Conservation (phyloP, 2,888 invertebrate genomes). For the Byasa hedistus region DNA sequence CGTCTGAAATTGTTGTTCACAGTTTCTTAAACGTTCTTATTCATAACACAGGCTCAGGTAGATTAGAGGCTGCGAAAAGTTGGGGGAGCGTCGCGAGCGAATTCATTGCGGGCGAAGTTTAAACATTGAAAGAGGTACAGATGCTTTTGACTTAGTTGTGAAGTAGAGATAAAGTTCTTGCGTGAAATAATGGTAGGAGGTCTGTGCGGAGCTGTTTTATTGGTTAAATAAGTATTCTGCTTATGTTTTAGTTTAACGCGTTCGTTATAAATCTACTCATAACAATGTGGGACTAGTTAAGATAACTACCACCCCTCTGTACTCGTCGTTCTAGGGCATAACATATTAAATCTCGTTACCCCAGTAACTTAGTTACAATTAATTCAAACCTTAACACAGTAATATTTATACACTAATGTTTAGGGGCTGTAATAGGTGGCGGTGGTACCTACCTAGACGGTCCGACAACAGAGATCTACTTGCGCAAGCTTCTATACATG, state of each 20-base stretch:
- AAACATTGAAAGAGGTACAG: constrained; percentile 18
- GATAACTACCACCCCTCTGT: too few relatives aligned
- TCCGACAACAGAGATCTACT: too few relatives aligned
- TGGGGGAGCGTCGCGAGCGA: constrained; percentile 7
- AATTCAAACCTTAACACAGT: too few relatives aligned
- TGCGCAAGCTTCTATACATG: too few relatives aligned
- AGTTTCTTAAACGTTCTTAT: constrained; percentile 28
- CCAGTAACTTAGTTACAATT: too few relatives aligned
- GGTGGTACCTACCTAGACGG: too few relatives aligned
- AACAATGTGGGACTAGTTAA: too few relatives aligned
- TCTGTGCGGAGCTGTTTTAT: constrained; percentile 1
- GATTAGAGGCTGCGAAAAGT: constrained; percentile 23
- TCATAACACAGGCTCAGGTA: constrained; percentile 22
- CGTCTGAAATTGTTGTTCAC: constrained; percentile 22
- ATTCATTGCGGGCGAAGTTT: constrained; percentile 20
- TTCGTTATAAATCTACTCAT: background rate
- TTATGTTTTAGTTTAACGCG: background rate
- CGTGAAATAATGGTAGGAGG: constrained; percentile 10
- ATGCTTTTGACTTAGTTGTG: constrained; percentile 21
- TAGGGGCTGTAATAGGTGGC: too few relatives aligned
- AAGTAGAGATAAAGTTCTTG: constrained; percentile 13
- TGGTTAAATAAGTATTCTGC: background rate
- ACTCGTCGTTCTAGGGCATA: too few relatives aligned
- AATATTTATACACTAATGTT: too few relatives aligned
- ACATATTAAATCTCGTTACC: too few relatives aligned